phyloP scores from a whole-genome alignment of 2,888 invertebrate species.

The Mesorhabditis belari region DNA sequence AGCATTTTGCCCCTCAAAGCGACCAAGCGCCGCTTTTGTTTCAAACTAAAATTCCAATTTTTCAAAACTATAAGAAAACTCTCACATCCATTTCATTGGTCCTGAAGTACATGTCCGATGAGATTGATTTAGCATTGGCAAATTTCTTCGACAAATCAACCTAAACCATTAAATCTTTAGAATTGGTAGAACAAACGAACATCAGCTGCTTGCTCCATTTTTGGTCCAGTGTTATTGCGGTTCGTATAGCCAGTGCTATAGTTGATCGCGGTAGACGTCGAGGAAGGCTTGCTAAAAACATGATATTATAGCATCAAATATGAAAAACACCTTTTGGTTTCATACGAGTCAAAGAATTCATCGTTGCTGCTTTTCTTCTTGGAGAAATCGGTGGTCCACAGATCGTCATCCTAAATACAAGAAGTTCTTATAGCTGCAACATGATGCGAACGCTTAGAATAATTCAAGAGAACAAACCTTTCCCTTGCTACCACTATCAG shows the following conservation, averaged over 20 bases:
- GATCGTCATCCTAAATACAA: constrained; percentile 18
- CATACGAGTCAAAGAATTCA: constrained; percentile 47
- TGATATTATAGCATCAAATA: background rate
- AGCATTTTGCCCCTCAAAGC: constrained; percentile 87
- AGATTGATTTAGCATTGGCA: constrained; percentile 91
- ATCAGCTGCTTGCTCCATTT: background rate
- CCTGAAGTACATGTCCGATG: constrained; percentile 91
- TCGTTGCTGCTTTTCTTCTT: constrained; percentile 24
- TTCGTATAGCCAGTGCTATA: background rate
- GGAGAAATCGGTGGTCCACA: constrained; percentile 22
- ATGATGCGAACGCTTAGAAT: background rate
- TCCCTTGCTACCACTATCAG: background rate
- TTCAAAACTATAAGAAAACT: background rate
- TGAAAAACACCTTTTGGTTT: constrained; percentile 10
- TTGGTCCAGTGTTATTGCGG: background rate
- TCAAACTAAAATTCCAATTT: constrained; percentile 53
- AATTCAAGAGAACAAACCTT: background rate
- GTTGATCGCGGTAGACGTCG: background rate
- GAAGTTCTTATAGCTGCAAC: no score
- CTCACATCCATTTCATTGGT: constrained; percentile 56
- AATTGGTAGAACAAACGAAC: background rate
- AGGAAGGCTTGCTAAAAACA: background rate
- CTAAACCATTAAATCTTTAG: constrained; percentile 44
- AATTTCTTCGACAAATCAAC: constrained; percentile 89
- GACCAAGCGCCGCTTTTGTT: constrained; percentile 59